Evolutionary conservation across 2,113 vertebrate species (phyloP).

Genomic region (Dipodomys merriami): DNA sequence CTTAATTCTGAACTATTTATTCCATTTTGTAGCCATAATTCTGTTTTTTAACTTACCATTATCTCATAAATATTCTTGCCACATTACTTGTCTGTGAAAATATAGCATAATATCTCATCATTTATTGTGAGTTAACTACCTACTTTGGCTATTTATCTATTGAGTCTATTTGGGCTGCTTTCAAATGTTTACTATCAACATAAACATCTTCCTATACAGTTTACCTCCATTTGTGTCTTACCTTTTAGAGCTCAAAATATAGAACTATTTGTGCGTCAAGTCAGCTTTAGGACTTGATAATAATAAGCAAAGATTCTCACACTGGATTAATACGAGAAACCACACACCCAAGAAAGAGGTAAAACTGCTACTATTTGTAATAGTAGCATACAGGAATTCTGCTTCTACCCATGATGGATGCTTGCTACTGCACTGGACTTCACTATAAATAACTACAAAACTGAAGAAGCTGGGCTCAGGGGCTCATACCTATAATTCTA

Average conservation of each 20-base stretch:
- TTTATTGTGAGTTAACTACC: background rate
- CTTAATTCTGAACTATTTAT: background rate
- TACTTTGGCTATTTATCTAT: background rate
- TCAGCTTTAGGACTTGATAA: background rate
- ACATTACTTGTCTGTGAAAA: background rate
- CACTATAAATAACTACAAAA: background rate
- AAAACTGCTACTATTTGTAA: background rate
- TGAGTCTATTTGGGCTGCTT: background rate
- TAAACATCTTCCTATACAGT: background rate
- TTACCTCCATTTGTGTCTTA: background rate
- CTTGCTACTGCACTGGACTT: background rate
- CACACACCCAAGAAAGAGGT: background rate
- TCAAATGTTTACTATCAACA: background rate
- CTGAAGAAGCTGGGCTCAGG: no score
- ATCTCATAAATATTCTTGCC: background rate
- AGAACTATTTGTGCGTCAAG: background rate
- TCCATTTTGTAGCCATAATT: background rate
- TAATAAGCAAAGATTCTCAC: background rate
- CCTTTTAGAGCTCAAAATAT: background rate
- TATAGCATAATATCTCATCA: background rate
- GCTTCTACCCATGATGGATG: background rate
- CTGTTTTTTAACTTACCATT: background rate
- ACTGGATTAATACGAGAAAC: background rate
- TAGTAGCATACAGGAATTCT: fast-evolving
- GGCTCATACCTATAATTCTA: no score